These are phyloP conservation scores for Lingula anatina DNA, from an alignment of 2,888 invertebrate genomes.

Conservation along the genomic window DNA sequence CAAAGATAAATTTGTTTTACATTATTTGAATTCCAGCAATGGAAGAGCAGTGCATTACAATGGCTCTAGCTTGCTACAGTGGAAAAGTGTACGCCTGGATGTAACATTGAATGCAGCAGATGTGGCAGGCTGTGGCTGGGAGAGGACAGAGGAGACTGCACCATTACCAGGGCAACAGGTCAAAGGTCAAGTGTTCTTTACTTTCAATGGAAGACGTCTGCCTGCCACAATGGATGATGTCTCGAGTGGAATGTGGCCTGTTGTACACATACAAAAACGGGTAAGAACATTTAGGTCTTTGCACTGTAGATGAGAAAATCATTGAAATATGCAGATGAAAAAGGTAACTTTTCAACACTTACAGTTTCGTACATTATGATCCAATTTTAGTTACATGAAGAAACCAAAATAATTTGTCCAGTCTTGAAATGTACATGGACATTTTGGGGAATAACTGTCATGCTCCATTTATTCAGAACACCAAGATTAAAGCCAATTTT, in stretches of 20 bases:
- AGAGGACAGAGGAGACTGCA: slow-evolving; percentile 27
- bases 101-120: slow-evolving; percentile 43
- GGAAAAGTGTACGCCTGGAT: slow-evolving; percentile 49
- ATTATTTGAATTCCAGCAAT: too few species aligned
- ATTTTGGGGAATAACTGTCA: too few species aligned
- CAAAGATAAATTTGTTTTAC: too few species aligned
- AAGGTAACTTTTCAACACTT: too few species aligned
- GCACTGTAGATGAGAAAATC: too few species aligned
- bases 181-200: slow-evolving; percentile 49
- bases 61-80: slow-evolving; percentile 50
- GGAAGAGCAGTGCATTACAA: slow-evolving; percentile 53
- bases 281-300: slow-evolving; percentile 15
- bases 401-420: too few species aligned
- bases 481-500: slow-evolving; percentile 49
- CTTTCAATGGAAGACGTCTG: slow-evolving; percentile 44
- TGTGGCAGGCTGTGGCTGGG: slow-evolving; percentile 50
- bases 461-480: slow-evolving; percentile 34
- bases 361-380: too few species aligned
- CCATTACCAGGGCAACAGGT: slow-evolving; percentile 22
- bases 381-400: too few species aligned
- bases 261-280: slow-evolving; percentile 52
- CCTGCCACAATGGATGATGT: slow-evolving; percentile 47
- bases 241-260: slow-evolving; percentile 46
- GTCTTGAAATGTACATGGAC: too few species aligned
- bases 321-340: too few species aligned